Evolutionary conservation across 1,140 invertebrate genomes (phyloP).

Genomic region (Phocides pigmalion): DNA sequence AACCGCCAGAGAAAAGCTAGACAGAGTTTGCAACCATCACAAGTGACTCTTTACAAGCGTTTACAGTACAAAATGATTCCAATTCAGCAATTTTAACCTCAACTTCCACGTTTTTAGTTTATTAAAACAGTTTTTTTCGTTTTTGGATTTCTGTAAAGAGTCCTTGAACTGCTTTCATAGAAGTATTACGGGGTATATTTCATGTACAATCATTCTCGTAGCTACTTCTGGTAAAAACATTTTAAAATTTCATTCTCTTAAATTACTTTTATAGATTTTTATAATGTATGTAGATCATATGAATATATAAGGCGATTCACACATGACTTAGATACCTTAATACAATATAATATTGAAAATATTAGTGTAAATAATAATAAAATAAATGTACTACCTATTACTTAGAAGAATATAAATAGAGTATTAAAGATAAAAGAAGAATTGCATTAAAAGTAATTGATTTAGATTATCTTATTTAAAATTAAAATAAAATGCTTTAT

Average conservation of each 20-base stretch:
- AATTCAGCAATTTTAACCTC: slow-evolving; percentile 1
- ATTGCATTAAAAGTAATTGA: no score
- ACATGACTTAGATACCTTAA: no score
- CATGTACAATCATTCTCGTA: slow-evolving; percentile 21
- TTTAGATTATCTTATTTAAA: no score
- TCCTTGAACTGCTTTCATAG: slow-evolving; percentile 40
- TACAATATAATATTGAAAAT: no score
- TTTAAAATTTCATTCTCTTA: background rate
- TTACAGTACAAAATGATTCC: slow-evolving; percentile 9
- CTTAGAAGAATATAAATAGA: no score
- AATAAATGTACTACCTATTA: no score
- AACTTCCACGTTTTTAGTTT: background rate
- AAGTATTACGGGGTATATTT: slow-evolving; percentile 27
- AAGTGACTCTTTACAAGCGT: slow-evolving; percentile 58
- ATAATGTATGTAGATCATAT: no score
- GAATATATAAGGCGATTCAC: background rate
- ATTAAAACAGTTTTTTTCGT: background rate
- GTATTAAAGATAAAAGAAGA: no score
- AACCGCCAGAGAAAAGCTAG: slow-evolving; percentile 59
- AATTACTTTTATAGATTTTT: no score
- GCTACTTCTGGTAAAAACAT: background rate
- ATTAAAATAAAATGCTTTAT: no score
- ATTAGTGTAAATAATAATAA: no score
- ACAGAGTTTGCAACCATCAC: slow-evolving; percentile 57
- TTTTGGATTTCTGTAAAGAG: slow-evolving; percentile 45